A percentile compares a stretch with the other conserved stretches of the same genome.
Evolutionary conservation across 2,888 invertebrate genomes (phyloP).

Genomic region (Desoria tigrina): DNA sequence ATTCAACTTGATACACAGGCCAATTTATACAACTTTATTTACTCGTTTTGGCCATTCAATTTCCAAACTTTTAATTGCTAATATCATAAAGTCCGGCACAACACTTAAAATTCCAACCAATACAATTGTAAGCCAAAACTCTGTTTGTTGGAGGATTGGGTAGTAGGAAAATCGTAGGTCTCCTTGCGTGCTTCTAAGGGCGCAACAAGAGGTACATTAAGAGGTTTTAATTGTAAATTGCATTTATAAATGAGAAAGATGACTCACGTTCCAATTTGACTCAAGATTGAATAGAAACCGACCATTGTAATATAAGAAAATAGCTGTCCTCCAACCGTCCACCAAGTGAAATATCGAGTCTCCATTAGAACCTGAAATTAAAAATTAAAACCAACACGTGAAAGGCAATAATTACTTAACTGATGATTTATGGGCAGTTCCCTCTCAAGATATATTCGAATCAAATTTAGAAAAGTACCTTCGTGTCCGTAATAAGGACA

Average conservation of each 20-base stretch:
- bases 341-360: conserved; percentile 24
- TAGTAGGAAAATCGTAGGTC: conserved; percentile 19
- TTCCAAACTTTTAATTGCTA: not conserved
- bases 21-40: not conserved
- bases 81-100: conserved; percentile 6
- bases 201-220: not conserved
- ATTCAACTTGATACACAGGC: no score
- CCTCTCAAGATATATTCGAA: not conserved
- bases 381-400: no score
- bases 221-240: not conserved
- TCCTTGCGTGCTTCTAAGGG: conserved; percentile 10
- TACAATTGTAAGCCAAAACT: conserved; percentile 21
- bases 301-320: conserved; percentile 23
- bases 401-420: not conserved
- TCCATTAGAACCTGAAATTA: conserved; percentile 26
- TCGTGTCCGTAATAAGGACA: conserved; percentile 22
- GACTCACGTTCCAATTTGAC: conserved; percentile 20
- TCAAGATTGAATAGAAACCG: conserved; percentile 20
- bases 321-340: conserved; percentile 13
- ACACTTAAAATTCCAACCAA: conserved; percentile 6
- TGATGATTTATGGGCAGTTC: not conserved
- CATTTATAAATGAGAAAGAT: not conserved
- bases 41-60: not conserved
- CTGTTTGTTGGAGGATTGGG: conserved; percentile 15
- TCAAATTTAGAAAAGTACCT: conserved; percentile 6